Conservation (phyloP, 2,888 invertebrate genomes). For the Sminthurinus aureus region DNA sequence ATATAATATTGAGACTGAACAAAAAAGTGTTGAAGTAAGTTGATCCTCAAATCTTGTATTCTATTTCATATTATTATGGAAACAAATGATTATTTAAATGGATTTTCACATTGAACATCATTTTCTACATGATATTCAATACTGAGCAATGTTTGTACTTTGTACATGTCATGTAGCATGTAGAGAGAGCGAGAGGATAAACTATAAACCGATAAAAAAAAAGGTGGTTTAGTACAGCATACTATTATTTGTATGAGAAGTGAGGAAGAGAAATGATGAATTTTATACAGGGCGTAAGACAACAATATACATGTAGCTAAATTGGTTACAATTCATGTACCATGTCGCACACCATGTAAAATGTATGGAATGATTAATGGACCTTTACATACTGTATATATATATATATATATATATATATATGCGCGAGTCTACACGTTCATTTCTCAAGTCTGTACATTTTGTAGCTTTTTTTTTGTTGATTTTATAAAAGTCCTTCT, state of each 20-base stretch:
- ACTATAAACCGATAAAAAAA: neutral
- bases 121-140: neutral
- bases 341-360: neutral
- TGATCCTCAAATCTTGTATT: neutral
- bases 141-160: neutral
- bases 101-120: neutral
- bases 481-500: neutral
- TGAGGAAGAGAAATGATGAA: no score
- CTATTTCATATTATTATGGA: neutral
- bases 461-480: neutral
- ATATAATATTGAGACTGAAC: conserved; percentile 50
- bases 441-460: no score
- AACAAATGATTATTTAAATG: neutral
- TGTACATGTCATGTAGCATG: no score
- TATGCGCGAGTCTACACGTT: no score
- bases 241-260: no score
- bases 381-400: neutral
- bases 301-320: neutral
- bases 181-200: neutral
- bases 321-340: neutral
- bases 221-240: no score
- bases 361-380: conserved; percentile 3
- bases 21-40: conserved; percentile 37
- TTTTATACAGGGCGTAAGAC: neutral
- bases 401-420: neutral